These are phyloP conservation scores for Cromileptes altivelis DNA, from an alignment of 2,113 vertebrate genomes.

Conservation along the genomic window DNA sequence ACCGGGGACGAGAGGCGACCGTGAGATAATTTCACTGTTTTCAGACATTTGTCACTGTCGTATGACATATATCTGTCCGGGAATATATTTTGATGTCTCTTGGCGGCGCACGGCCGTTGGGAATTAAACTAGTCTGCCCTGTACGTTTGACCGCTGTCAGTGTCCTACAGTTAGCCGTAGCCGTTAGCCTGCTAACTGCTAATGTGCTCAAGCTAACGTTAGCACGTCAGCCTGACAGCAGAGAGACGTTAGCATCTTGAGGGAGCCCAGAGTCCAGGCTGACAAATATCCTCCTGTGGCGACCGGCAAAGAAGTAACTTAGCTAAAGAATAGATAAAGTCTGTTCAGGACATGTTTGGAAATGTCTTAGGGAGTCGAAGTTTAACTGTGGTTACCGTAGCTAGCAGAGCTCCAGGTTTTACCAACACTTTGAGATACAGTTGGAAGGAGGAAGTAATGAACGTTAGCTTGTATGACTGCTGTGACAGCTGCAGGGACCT, in stretches of 20 bases:
- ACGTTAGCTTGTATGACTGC: background rate
- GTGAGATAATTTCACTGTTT: conserved; percentile 51
- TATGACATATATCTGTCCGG: fast-evolving
- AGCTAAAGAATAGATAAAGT: background rate
- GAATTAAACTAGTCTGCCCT: conserved; percentile 8
- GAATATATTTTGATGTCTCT: fast-evolving
- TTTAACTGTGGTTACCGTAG: background rate
- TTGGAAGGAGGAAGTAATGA: conserved; percentile 43
- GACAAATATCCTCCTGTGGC: fast-evolving
- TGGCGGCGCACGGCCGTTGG: fast-evolving
- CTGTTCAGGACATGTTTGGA: background rate
- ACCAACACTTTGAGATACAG: background rate
- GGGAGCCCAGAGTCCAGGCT: background rate
- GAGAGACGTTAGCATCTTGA: conserved; percentile 12
- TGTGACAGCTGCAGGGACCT: background rate
- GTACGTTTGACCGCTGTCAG: conserved; percentile 73
- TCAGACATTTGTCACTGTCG: background rate
- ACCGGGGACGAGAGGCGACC: conserved; percentile 43
- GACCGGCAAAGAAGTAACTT: background rate
- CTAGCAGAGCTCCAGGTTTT: background rate
- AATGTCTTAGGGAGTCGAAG: background rate
- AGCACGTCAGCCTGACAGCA: background rate
- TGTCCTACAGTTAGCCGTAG: conserved; percentile 73
- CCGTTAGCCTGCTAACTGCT: conserved; percentile 56
- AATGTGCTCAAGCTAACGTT: conserved; percentile 35